Base-by-base conservation (phyloP, 2,797 vertebrate species). In the Pipistrellus nathusii region DNA sequence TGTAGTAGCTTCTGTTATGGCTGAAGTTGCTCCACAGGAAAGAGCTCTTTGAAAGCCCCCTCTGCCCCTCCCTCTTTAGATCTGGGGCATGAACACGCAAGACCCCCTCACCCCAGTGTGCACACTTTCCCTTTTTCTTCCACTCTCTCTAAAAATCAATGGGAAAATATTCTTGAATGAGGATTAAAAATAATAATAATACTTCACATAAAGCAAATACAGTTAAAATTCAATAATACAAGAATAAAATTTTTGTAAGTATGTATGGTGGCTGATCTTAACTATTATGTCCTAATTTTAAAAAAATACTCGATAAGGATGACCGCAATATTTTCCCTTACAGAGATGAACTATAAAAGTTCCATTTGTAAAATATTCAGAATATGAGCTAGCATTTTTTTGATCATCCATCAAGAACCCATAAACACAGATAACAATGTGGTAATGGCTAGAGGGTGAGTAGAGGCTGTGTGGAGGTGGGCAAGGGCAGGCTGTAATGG, bases 331-430 rank as follows among this genome's bases (percentile, higher is more conserved):
- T 66, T 78, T 78, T 55, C 8, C 57, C 51, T 69, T 38, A 86
- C 69, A 83, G 71, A 88, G n/a, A 76, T 23, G 73, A 69, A 81
- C 80, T 68, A 75, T 38, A 27, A 51, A 90, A 81, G 44, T 55
- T 11, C 2, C 48, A 69, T 30, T 25, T 81, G 41, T 85, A 30
- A 92, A 75, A 85, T 59, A 89, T 35, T 89, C 32, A 75, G 48
- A 32, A 53, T 35, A 57, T 59, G 68, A 1, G 20, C 18, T 57
- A 41, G 35, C 30, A 68, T 62, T 30, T 23, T 25, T 38, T 11
- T 38, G 18, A 44, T 59, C 44, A 68, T 71, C 27, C n/a, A 85
- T 59, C 80, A 89, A 64, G 71, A 68, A 64, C 62, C 30, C 62
- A 64, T 64, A n/a, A 30, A n/a, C 62, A 64, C 30, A 64, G 30